phyloP scores from a whole-genome alignment of 2,113 vertebrate species.

The Peromyscus californicus region DNA sequence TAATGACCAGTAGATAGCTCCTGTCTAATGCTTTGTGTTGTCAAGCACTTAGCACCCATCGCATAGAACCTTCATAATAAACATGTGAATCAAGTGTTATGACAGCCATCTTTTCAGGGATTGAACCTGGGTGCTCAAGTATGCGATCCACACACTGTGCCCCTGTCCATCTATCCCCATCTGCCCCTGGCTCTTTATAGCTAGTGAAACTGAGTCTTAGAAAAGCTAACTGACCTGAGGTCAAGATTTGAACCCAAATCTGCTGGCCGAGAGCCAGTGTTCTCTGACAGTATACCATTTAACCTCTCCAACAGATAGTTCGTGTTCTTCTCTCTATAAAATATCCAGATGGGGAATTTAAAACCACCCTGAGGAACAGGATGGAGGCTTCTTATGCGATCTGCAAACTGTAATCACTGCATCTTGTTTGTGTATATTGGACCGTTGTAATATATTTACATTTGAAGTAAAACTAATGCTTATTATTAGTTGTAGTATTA shows the following conservation, averaged over 20 bases:
- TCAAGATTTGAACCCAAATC: constrained; percentile 10
- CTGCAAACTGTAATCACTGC: background rate
- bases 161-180: background rate
- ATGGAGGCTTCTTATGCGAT: background rate
- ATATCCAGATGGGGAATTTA: constrained; percentile 32
- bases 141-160: background rate
- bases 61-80: background rate
- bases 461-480: background rate
- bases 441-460: background rate
- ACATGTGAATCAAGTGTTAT: constrained; percentile 1
- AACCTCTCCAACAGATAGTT: background rate
- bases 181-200: background rate
- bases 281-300: background rate
- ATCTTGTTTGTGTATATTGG: background rate
- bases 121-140: background rate
- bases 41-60: background rate
- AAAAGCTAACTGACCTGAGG: constrained; percentile 33
- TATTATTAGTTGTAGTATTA: background rate
- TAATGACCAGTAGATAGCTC: background rate
- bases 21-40: background rate
- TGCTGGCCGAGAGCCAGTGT: background rate
- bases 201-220: constrained; percentile 28
- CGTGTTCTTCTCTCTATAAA: background rate
- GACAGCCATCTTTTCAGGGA: background rate
- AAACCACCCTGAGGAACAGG: background rate